Base-by-base conservation (phyloP, 2,113 vertebrate genomes). In the Corythoichthys intestinalis region DNA sequence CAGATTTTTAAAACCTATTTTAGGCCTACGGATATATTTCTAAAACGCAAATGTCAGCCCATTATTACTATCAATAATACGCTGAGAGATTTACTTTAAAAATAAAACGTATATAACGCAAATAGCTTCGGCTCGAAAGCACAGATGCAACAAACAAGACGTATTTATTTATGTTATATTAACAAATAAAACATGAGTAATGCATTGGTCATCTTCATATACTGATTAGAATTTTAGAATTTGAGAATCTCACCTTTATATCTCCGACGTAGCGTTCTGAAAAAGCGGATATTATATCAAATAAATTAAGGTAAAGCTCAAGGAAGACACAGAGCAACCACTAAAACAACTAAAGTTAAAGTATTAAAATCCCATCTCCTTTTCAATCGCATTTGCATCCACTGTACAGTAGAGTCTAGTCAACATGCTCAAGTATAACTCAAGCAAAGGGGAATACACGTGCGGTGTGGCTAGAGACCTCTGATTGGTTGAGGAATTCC, bases 381-480 rank as follows among this genome's bases (percentile, higher is more conserved):
- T 9, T 17, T 28, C 20, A 20, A 28, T 20, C 12, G 34, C 12
- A 13, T 1, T 7, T 11, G 53, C 53, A 34, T 56, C 53, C 28
- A 11, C 10, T 14, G n/a, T 7, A 34, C 20, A 14, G 8, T 2
- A 10, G 28, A 48, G 3, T 34, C 20, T 5, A 10, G 8, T 20
- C 56, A 53, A n/a, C 4, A n/a, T 20, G 50, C 17, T n/a, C 50
- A 37, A 37, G 56, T 58, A 37, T 34, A 37, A 58, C 56, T 58
- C 56, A 2, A 35, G 34, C 56, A 37, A 2, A 5, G 13, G 53
- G 56, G 34, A 58, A 66, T 54, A 82, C 91, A 90, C 90, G 91
- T 91, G 91, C 85, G 3, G 53, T 0, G 2, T 0, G 0, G 38
- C 20, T 38, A 17, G 35, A 0, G 48, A 0, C 38, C 38, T 12